Base-by-base conservation (phyloP, 2,888 invertebrate species). In the Catocala nupta region DNA sequence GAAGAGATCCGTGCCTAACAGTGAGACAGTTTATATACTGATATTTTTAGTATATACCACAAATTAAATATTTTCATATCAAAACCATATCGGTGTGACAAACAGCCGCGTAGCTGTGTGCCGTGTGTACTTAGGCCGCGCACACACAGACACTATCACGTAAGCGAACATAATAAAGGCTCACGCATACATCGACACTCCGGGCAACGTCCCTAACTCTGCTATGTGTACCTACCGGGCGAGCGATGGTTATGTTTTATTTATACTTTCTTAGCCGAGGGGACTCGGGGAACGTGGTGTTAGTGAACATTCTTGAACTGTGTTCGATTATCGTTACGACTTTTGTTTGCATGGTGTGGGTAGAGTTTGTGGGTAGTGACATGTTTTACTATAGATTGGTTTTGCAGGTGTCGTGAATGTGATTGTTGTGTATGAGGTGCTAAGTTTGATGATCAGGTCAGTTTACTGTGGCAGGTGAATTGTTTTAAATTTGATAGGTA, bases 141-240 rank as follows among this genome's bases (percentile, higher is more conserved):
- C 89, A 65, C 89, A 90, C 90, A 87, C 84, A 10, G 2, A n/a
- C 63, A n/a, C 68, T 45, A 58, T 84, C 83, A 87, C 88, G 89
- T 88, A 89, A 84, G 82, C 83, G 82, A 68, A 86, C 86, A 86
- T 86, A 86, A 86, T 84, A 85, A 82, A 81, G 82, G 76, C 76
- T 68, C 84, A 84, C 90, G 65, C 85, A 82, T 88, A 83, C 86
- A 45, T 54, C 42, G 70, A 62, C 66, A 49, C 70, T 61, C 62
- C 89, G 93, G 92, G 88, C 93, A 93, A 91, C 92, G 93, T 92
- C 93, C 93, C 92, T 86, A 83, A 81, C 85, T 78, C 81, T 82
- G 52, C 81, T 80, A 79, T 82, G 80, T 80, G 72, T 77, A 82
- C 83, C 76, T 70, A 82, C 82, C 78, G 73, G 78, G 71, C 70